These are phyloP conservation scores for Athripsodes cinereus DNA, from an alignment of 2,888 invertebrate genomes.

Conservation along the genomic window DNA sequence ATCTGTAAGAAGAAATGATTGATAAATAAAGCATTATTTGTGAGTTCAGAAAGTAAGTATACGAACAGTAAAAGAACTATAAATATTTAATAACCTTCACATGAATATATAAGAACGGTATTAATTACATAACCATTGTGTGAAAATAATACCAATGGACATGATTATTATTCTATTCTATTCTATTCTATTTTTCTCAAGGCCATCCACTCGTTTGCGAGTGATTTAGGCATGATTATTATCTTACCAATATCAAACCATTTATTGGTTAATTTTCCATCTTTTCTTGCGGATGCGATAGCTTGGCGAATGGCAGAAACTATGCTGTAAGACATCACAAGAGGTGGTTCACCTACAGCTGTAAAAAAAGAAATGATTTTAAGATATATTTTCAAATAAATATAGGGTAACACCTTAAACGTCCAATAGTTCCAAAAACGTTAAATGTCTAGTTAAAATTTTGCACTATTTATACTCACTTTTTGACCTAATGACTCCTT, in stretches of 20 bases:
- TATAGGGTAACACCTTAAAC: too few relatives aligned
- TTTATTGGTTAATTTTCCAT: constrained; percentile 50
- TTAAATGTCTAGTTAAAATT: too few relatives aligned
- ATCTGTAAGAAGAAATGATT: not conserved
- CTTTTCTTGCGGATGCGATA: constrained; percentile 58
- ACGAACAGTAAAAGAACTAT: not conserved
- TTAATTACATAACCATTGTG: not conserved
- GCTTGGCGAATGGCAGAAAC: constrained; percentile 65
- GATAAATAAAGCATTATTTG: not conserved
- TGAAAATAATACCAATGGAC: too few relatives aligned
- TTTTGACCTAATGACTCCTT: constrained; percentile 64
- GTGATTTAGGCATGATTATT: too few relatives aligned
- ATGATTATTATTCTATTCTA: too few relatives aligned
- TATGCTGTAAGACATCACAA: constrained; percentile 48
- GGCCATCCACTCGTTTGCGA: too few relatives aligned
- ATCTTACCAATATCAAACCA: constrained; percentile 59
- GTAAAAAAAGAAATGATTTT: constrained; percentile 19
- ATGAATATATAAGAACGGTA: not conserved
- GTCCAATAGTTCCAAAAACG: too few relatives aligned
- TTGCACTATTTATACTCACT: constrained; percentile 45
- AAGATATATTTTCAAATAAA: too few relatives aligned
- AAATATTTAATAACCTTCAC: not conserved
- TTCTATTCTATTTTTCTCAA: too few relatives aligned
- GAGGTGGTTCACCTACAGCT: constrained; percentile 63
- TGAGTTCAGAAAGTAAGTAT: not conserved